Evolutionary conservation across 2,797 vertebrate genomes (phyloP), one percentile per base, ranked within the genome.

Genomic region (Hippocampus kuda): DNA sequence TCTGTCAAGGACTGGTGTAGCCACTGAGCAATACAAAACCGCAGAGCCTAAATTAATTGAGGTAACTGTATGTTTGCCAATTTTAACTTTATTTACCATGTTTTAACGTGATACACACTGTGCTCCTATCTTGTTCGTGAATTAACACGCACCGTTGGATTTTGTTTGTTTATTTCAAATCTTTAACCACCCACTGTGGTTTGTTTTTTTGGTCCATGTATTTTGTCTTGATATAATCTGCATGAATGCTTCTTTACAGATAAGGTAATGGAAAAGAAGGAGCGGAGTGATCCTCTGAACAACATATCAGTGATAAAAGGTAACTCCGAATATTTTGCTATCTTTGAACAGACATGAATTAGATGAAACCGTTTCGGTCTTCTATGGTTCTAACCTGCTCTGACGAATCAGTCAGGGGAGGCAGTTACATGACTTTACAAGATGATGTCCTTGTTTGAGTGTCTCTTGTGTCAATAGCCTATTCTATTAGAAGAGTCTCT

Each of bases 1-100:
- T 92, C 63, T 93, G 87, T 93, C 93, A 46, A 92, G 90, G 85
- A 79, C 91, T 93, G 85, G 86, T 89, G 78, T 80, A 93, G 90
- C 86, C 92, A 91, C 79, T 92, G 89, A 90, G 93, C 92, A 20
- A 84, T 85, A 92, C 68, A 91, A 89, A 76, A 72, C 80, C 70
- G 54, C 89, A 77, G 90, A 92, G 91, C 90, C 4, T 89, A 93
- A 87, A 91, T 92, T 86, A 88, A 89, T 85, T 88, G 91, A 93
- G 96, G 96, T 98, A 86, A 89, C 65, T 44, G 5, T 34, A 69
- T 57, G 15, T 65, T 71, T 73, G 10, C 72, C 75, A 71, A 20
- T 63, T 71, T 34, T 2, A n/a, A 70, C 5, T 49, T 65, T 67
- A 71, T 57, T 27, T 61, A 64, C 7, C 15, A 68, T n/a, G 0